Conservation (phyloP, 2,888 invertebrate genomes). For the Hedychridium roseum region DNA sequence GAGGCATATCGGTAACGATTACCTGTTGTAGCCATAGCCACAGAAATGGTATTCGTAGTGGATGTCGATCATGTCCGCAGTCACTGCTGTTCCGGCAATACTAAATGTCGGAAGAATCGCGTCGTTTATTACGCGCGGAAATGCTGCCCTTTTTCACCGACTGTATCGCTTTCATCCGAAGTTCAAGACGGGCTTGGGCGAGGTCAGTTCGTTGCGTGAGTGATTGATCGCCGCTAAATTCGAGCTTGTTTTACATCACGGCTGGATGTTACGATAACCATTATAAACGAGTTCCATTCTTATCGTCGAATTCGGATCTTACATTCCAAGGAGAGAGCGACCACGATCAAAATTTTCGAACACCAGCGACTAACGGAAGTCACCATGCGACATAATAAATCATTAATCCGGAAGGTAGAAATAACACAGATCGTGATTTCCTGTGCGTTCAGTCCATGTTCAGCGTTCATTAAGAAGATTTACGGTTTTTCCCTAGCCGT, state of each 20-base stretch:
- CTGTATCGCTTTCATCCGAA: conserved; percentile 21
- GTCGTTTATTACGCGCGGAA: too few species aligned
- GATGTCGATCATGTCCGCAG: too few species aligned
- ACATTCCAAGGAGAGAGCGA: conserved; percentile 6
- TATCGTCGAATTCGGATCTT: conserved; percentile 15
- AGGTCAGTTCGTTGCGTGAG: conserved; percentile 22
- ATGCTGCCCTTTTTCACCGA: too few species aligned
- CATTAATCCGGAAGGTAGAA: too few species aligned
- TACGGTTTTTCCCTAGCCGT: conserved; percentile 2
- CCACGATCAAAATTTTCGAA: background rate
- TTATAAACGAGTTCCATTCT: conserved; percentile 10
- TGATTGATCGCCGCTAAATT: conserved; percentile 26
- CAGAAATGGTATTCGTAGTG: too few species aligned
- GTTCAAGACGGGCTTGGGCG: conserved; percentile 8
- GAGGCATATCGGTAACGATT: too few species aligned
- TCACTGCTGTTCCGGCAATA: too few species aligned
- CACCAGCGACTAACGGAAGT: conserved; percentile 1
- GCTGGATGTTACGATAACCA: conserved; percentile 15
- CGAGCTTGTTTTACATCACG: conserved; percentile 19
- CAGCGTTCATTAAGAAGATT: conserved; percentile 10
- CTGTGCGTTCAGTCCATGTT: too few species aligned
- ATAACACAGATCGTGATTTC: too few species aligned
- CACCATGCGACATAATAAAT: too few species aligned
- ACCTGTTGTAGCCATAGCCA: too few species aligned
- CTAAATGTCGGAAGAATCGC: too few species aligned